Evolutionary conservation across 2,888 invertebrate species (phyloP).

Genomic region (Cheilosia scutellata): DNA sequence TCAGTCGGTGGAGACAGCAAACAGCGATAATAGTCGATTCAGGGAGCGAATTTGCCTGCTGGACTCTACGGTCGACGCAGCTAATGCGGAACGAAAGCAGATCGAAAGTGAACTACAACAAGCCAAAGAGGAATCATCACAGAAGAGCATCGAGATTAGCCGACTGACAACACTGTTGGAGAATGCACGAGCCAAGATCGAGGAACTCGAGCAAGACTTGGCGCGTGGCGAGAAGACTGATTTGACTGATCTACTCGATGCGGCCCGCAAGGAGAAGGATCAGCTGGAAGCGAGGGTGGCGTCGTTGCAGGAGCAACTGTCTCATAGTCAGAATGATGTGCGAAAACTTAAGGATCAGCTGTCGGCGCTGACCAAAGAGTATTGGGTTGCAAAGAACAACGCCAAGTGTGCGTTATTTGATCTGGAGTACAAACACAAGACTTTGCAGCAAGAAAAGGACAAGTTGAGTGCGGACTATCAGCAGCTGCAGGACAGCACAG

Average conservation of each 20-base stretch:
- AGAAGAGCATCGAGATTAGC: conserved; percentile 91
- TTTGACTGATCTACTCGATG: conserved; percentile 88
- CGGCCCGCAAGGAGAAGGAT: conserved; percentile 90
- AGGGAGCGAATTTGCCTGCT: conserved; percentile 89
- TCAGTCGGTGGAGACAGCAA: conserved; percentile 86
- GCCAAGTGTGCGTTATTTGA: conserved; percentile 94
- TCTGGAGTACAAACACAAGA: conserved; percentile 91
- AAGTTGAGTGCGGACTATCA: conserved; percentile 90
- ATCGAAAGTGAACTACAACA: conserved; percentile 89
- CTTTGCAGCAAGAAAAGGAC: conserved; percentile 89
- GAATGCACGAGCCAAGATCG: conserved; percentile 92
- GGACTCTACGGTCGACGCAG: conserved; percentile 90
- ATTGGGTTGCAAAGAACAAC: conserved; percentile 92
- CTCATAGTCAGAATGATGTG: conserved; percentile 89
- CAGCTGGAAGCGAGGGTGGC: conserved; percentile 88
- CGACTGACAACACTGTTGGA: conserved; percentile 91
- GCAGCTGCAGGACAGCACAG: conserved; percentile 89
- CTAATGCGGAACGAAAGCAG: conserved; percentile 90
- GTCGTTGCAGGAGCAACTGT: conserved; percentile 88
- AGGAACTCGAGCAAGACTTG: conserved; percentile 88
- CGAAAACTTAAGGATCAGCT: conserved; percentile 88
- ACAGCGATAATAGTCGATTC: conserved; percentile 88
- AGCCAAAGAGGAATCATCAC: conserved; percentile 90
- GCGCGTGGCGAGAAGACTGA: conserved; percentile 89
- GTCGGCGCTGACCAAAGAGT: conserved; percentile 88